Percentiles rank a stretch among this genome's conserved stretches.
These are phyloP conservation scores for Progne subis DNA, from an alignment of 2,113 vertebrate species.

Conservation along the genomic window DNA sequence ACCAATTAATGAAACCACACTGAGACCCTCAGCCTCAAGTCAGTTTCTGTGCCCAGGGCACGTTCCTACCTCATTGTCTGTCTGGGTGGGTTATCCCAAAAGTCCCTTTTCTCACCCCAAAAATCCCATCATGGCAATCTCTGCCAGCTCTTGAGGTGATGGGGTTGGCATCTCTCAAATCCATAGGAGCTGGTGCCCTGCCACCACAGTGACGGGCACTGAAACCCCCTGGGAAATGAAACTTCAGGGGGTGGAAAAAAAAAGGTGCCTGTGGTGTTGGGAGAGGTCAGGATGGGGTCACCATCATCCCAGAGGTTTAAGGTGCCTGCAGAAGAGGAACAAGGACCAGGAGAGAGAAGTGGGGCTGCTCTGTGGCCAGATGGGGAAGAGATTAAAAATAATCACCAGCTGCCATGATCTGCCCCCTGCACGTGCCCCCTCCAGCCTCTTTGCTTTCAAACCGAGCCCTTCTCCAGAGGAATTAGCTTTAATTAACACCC, in stretches of 20 bases:
- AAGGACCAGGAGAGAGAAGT: not conserved
- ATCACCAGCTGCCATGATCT: fast-evolving
- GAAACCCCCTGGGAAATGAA: not conserved
- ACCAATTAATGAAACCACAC: not conserved
- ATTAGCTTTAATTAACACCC: not conserved
- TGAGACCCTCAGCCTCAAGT: not conserved
- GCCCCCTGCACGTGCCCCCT: not conserved
- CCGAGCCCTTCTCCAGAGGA: not conserved
- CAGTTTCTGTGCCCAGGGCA: not conserved
- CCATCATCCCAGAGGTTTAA: not conserved
- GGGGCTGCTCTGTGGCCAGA: not conserved
- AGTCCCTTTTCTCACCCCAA: not conserved
- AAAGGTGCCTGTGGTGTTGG: fast-evolving
- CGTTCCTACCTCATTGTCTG: fast-evolving
- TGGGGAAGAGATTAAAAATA: not conserved
- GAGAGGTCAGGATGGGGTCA: not conserved
- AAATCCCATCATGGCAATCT: not conserved
- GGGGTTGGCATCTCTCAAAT: not conserved
- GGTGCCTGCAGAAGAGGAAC: not conserved
- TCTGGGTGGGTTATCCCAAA: fast-evolving
- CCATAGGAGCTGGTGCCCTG: not conserved
- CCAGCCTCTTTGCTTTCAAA: not conserved
- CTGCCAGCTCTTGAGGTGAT: not conserved
- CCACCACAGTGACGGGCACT: not conserved
- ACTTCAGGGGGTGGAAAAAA: fast-evolving